Evolutionary conservation across 2,888 invertebrate genomes (phyloP).

Genomic region (Brenthis daphne): DNA sequence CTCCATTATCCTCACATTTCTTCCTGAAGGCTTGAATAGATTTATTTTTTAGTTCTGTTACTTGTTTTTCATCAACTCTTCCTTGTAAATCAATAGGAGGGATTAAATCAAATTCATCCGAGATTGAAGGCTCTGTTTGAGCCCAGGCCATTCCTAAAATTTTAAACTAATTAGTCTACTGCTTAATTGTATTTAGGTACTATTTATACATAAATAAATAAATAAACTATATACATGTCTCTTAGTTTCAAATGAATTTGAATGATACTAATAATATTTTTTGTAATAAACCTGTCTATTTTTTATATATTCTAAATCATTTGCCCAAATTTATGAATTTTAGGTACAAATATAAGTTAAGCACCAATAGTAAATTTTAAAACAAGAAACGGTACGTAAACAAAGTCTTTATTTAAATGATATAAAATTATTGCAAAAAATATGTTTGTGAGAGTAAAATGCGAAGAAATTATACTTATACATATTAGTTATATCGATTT

Average conservation of each 20-base stretch:
- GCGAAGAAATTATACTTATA: neutral
- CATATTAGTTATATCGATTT: constrained; percentile 1
- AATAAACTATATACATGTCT: too few species aligned
- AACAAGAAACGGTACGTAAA: too few species aligned
- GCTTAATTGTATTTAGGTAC: too few species aligned
- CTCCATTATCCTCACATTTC: constrained; percentile 86
- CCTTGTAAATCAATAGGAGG: constrained; percentile 56
- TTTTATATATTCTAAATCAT: too few species aligned
- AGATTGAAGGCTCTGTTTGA: constrained; percentile 43
- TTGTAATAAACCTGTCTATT: too few species aligned
- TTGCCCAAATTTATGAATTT: too few species aligned
- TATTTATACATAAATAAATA: too few species aligned
- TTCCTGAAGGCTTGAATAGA: constrained; percentile 80
- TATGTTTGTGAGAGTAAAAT: neutral
- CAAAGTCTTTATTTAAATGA: neutral
- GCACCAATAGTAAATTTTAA: too few species aligned
- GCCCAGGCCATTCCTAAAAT: constrained; percentile 42
- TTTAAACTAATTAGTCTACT: neutral
- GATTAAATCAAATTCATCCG: constrained; percentile 45
- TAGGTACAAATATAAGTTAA: too few species aligned
- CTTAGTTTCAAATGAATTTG: too few species aligned
- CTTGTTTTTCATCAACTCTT: constrained; percentile 52
- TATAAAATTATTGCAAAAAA: neutral
- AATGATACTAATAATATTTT: too few species aligned
- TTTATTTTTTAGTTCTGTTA: constrained; percentile 61